A percentile compares a stretch with the other conserved stretches of the same genome.
These are phyloP conservation scores for Drosophila suzukii DNA, from an alignment of 1,140 invertebrate species.

Conservation along the genomic window DNA sequence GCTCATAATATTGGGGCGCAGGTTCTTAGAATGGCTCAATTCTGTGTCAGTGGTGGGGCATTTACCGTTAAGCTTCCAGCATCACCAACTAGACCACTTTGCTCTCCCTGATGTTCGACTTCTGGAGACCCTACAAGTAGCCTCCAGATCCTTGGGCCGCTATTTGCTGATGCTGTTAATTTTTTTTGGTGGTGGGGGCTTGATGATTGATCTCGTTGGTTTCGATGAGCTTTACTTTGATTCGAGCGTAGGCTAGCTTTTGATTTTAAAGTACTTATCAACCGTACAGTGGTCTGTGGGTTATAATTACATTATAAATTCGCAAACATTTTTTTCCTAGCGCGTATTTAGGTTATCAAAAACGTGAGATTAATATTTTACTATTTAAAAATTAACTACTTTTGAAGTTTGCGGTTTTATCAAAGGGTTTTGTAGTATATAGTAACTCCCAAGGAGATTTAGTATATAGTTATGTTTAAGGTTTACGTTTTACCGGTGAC, in stretches of 20 bases:
- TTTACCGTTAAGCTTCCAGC: constrained; percentile 65
- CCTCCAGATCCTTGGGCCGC: constrained; percentile 29
- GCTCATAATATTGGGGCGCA: constrained; percentile 62
- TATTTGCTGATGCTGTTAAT: constrained; percentile 31
- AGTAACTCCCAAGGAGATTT: constrained; percentile 15
- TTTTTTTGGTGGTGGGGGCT: constrained; percentile 20
- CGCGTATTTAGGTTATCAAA: constrained; percentile 10
- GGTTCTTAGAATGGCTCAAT: constrained; percentile 53
- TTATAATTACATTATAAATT: constrained; percentile 34
- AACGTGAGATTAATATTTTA: constrained; percentile 15
- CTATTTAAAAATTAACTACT: constrained; percentile 22
- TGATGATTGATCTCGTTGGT: constrained; percentile 44
- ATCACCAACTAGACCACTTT: constrained; percentile 42
- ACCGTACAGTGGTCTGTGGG: constrained; percentile 16
- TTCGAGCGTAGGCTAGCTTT: constrained; percentile 27
- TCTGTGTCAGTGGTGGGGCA: constrained; percentile 58
- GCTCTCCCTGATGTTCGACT: constrained; percentile 27
- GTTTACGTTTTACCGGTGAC: constrained; percentile 23
- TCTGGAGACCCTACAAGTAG: constrained; percentile 3
- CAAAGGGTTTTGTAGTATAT: constrained; percentile 7
- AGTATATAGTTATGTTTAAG: constrained; percentile 11
- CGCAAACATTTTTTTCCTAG: constrained; percentile 31
- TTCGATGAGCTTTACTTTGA: constrained; percentile 36
- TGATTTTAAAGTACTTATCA: constrained; percentile 26
- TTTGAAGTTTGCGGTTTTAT: constrained; percentile 6